Evolutionary conservation across 2,888 invertebrate genomes (phyloP).

Genomic region (Lypha dubia): DNA sequence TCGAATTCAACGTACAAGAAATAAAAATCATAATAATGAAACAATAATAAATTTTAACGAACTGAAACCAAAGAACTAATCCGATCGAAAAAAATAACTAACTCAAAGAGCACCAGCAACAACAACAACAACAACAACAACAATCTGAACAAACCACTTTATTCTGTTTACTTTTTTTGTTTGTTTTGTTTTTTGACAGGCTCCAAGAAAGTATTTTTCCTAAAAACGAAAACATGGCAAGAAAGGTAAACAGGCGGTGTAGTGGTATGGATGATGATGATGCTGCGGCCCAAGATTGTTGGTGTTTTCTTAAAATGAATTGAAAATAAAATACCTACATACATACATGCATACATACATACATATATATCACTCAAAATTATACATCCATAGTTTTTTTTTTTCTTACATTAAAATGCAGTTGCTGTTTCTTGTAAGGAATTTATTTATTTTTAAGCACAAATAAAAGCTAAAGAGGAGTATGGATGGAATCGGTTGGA

Average conservation of each 20-base stretch:
- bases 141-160: conserved; percentile 71
- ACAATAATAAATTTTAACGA: conserved; percentile 72
- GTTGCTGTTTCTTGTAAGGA: conserved; percentile 60
- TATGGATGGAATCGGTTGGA: conserved; percentile 28
- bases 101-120: conserved; percentile 18
- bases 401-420: conserved; percentile 6
- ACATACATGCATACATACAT: not conserved
- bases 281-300: conserved; percentile 45
- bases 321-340: conserved; percentile 44
- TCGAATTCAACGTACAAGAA: conserved; percentile 47
- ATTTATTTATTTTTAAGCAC: conserved; percentile 67
- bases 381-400: too few relatives aligned
- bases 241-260: conserved; percentile 13
- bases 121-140: conserved; percentile 51
- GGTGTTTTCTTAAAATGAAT: conserved; percentile 53
- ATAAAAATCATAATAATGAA: conserved; percentile 71
- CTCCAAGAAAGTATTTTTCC: conserved; percentile 63
- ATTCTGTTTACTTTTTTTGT: conserved; percentile 16
- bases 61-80: conserved; percentile 68
- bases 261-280: conserved; percentile 37
- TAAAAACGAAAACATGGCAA: conserved; percentile 35
- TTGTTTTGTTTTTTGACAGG: conserved; percentile 53
- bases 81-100: conserved; percentile 44
- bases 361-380: too few relatives aligned
- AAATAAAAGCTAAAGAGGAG: conserved; percentile 56